These are phyloP conservation scores for Palythoa grandis DNA, from an alignment of 92 coral and sea anemone genomes.

Conservation along the genomic window DNA sequence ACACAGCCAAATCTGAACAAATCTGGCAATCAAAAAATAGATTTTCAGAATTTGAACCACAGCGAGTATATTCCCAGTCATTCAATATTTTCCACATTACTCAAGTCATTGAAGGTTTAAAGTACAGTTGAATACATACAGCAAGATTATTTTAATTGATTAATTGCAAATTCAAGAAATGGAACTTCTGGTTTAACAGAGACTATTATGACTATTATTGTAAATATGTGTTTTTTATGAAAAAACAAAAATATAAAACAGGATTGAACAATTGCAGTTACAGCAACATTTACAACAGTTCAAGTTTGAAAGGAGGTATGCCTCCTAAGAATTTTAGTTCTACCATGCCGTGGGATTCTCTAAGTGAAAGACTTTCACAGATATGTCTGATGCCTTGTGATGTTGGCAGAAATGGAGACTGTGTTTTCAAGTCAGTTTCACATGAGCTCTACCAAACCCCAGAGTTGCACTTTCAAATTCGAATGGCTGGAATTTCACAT, in stretches of 20 bases:
- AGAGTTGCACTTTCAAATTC: slow-evolving; percentile 62
- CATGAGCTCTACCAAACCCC: slow-evolving; percentile 59
- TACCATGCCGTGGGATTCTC: slow-evolving; percentile 32
- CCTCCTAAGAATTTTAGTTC: slow-evolving; percentile 23
- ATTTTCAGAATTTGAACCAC: no score
- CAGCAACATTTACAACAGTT: slow-evolving; percentile 26
- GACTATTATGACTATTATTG: no score
- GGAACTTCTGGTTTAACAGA: no score
- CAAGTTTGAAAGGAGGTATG: slow-evolving; percentile 55
- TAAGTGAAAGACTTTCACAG: slow-evolving; percentile 52
- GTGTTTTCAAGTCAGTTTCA: slow-evolving; percentile 60
- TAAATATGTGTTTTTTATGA: no score
- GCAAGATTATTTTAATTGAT: no score
- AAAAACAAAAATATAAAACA: slow-evolving; percentile 3
- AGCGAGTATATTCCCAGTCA: no score
- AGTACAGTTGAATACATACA: no score
- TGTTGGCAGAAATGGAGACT: slow-evolving; percentile 69
- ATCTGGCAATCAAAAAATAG: no score
- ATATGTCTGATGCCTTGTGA: slow-evolving; percentile 59
- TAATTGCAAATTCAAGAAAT: no score
- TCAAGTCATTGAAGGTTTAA: no score
- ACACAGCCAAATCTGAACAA: no score
- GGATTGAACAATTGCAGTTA: slow-evolving; percentile 26
- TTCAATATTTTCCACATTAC: no score
- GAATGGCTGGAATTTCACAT: slow-evolving; percentile 64